Percentiles rank a stretch among this genome's conserved stretches.
Conservation (phyloP, 2,888 invertebrate species). For the Epinotia bilunana region DNA sequence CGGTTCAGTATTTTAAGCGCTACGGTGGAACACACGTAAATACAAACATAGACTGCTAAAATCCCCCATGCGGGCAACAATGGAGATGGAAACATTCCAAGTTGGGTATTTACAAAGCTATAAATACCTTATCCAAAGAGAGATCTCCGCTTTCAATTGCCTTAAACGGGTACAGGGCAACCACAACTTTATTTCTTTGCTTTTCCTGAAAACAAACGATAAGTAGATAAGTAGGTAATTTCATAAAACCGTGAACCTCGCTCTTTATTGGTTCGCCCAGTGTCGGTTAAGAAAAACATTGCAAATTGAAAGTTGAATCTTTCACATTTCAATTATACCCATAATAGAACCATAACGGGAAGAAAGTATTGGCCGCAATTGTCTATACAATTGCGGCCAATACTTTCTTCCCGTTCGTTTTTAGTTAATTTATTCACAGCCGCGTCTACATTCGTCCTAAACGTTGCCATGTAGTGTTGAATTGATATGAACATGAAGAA, state of each 20-base stretch:
- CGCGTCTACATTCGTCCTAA: not conserved
- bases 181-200: slow-evolving; percentile 91
- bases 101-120: not conserved
- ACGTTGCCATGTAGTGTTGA: no score
- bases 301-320: not conserved
- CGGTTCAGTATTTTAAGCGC: no score
- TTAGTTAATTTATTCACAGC: not conserved
- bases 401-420: not conserved
- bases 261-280: not conserved
- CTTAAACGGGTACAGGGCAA: slow-evolving; percentile 95
- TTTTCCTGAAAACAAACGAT: slow-evolving; percentile 84
- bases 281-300: not conserved
- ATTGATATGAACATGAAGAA: not conserved
- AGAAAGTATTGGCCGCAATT: no score
- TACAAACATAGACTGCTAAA: no score
- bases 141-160: slow-evolving; percentile 95
- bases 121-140: slow-evolving; percentile 91
- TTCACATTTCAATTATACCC: no score
- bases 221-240: not conserved
- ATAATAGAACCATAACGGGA: no score
- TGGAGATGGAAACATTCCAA: not conserved
- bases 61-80: no score
- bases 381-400: no score
- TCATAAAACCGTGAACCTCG: not conserved
- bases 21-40: no score